phyloP scores from a whole-genome alignment of 2,113 vertebrate genomes.

The Camelus dromedarius region DNA sequence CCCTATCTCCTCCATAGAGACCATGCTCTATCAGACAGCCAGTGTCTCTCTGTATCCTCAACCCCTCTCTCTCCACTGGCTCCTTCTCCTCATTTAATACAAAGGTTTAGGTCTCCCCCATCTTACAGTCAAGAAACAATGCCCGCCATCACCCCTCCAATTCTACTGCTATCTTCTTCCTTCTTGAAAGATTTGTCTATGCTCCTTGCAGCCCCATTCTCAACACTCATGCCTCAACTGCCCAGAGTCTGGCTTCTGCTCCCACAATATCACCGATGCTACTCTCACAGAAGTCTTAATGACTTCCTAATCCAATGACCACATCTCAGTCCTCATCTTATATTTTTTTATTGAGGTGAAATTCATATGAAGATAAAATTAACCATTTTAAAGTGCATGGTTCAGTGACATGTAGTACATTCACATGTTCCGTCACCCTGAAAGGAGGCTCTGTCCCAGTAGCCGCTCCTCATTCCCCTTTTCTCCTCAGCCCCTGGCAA shows the following conservation, averaged over 20 bases:
- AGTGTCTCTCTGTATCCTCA: not conserved
- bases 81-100: not conserved
- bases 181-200: not conserved
- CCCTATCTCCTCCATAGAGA: not conserved
- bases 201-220: not conserved
- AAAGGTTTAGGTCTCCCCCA: not conserved
- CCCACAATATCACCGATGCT: not conserved
- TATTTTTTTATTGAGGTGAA: not conserved
- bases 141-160: not conserved
- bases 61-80: not conserved
- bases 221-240: not conserved
- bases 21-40: not conserved
- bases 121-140: not conserved
- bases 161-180: not conserved
- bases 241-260: not conserved
- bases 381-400: not conserved
- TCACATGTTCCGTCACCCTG: not conserved
- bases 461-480: not conserved
- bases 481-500: not conserved
- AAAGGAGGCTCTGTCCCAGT: not conserved
- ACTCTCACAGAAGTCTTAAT: not conserved
- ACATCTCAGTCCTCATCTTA: not conserved
- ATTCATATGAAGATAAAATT: slow-evolving; percentile 46
- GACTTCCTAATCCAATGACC: not conserved
- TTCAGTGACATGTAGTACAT: not conserved